Base-by-base conservation (phyloP, 2,797 vertebrate genomes). In the Melanitta fusca region DNA sequence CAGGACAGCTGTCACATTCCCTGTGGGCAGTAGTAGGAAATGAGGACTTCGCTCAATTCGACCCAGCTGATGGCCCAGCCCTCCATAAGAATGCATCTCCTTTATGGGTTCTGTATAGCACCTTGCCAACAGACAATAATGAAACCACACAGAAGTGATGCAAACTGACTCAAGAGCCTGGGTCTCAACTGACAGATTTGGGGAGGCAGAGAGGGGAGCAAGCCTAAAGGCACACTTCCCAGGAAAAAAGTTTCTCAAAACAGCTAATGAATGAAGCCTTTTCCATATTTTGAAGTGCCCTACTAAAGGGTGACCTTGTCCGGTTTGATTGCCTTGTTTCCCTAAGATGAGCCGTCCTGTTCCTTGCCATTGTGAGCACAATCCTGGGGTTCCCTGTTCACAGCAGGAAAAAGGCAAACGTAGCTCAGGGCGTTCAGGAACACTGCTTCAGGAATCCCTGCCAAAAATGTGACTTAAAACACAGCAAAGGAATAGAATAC, bases 91-190 rank as follows among this genome's bases (percentile, higher is more conserved):
- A 77, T 2, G 0, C 4, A 54, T 53, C 32, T 85, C 28, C 32
- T 92, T 82, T 60, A 24, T 18, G 15, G 28, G 22, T 82, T 54
- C 20, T 17, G 6, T 75, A 79, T 32, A 71, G 79, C 54, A 53
- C 69, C 73, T 30, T 51, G 32, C 66, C 75, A 89, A 47, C 39
- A 91, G 64, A 64, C 56, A 87, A 5, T 53, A 87, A 78, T 20
- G 53, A 57, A 68, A 68, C 17, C 75, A 11, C n/a, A 70, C 25
- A 54, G 51, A 66, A 75, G 13, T 21, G 34, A 58, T 47, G 25
- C 27, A 60, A 80, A 66, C 11, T 30, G 11, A 80, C 71, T 69
- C 75, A 88, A 57, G 53, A 74, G 28, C 47, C 43, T 34, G 27
- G 17, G 82, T 89, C 57, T 68, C 79, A 91, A 64, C 12, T 27